Percentiles rank a stretch among this genome's conserved stretches.
Evolutionary conservation across 2,113 vertebrate species (phyloP).

Genomic region (Hyperoodon ampullatus): DNA sequence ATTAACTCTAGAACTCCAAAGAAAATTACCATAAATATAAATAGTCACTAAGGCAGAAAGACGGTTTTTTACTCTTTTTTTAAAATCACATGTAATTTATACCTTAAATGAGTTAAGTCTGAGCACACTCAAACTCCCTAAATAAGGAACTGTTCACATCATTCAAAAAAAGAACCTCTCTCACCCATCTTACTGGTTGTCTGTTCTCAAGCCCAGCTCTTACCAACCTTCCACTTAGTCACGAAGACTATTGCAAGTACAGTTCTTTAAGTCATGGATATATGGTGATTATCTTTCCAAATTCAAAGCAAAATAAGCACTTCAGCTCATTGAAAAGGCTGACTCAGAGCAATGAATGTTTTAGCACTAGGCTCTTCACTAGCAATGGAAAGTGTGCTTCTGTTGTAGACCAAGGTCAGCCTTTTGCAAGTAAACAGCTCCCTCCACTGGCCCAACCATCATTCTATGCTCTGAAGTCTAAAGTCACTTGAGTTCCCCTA

Average conservation of each 20-base stretch:
- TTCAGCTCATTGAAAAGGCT: conserved; percentile 27
- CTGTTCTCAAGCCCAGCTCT: background rate
- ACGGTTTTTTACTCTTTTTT: background rate
- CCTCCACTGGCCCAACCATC: conserved; percentile 67
- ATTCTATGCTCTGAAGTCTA: background rate
- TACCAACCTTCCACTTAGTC: background rate
- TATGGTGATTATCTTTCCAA: background rate
- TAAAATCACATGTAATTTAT: background rate
- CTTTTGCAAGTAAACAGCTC: conserved; percentile 68
- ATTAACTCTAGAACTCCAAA: conserved; percentile 21
- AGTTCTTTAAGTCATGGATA: background rate
- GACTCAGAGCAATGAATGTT: conserved; percentile 27
- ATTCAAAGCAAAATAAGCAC: conserved; percentile 34
- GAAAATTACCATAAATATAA: background rate
- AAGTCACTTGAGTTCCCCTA: background rate
- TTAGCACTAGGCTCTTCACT: background rate
- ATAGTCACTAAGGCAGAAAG: background rate
- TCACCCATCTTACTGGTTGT: background rate
- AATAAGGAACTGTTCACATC: background rate
- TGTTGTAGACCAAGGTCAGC: background rate
- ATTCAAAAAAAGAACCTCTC: background rate
- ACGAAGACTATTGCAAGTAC: background rate
- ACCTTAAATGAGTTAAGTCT: background rate
- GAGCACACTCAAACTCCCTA: background rate
- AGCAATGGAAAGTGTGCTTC: background rate